These are phyloP conservation scores for Cherax quadricarinatus DNA, from an alignment of 1,140 invertebrate genomes.

Conservation along the genomic window DNA sequence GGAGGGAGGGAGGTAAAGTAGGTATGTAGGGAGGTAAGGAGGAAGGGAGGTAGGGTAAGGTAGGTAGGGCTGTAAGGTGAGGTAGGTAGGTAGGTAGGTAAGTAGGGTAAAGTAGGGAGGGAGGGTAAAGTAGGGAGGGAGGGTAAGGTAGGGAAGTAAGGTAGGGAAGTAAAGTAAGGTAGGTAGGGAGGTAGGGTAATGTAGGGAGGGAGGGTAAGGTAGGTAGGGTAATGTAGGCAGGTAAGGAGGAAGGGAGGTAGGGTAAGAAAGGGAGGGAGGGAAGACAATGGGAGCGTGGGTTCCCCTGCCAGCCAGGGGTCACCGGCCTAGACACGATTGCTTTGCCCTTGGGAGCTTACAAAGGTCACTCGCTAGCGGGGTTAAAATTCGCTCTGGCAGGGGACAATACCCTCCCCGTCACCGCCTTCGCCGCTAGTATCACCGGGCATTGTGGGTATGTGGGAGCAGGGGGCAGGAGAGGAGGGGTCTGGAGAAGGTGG, in stretches of 20 bases:
- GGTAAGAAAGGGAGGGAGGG: background rate
- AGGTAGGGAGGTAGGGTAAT: too few relatives aligned
- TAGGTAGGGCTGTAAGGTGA: too few relatives aligned
- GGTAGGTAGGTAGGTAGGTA: too few relatives aligned
- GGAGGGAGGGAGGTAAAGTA: too few relatives aligned
- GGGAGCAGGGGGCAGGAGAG: background rate
- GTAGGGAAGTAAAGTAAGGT: too few relatives aligned
- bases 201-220: too few relatives aligned
- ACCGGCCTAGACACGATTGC: conserved; percentile 36
- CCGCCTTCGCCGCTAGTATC: background rate
- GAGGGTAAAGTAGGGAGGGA: too few relatives aligned
- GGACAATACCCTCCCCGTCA: conserved; percentile 14
- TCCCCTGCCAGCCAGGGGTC: background rate
- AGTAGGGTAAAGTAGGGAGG: too few relatives aligned
- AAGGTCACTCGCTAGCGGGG: conserved; percentile 11
- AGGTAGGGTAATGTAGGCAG: too few relatives aligned
- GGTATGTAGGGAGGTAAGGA: too few relatives aligned
- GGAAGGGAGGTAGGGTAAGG: too few relatives aligned
- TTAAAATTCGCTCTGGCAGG: background rate
- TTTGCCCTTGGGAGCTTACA: conserved; percentile 23
- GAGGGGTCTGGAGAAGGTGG: background rate
- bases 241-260: background rate
- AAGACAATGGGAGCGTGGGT: background rate
- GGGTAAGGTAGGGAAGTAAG: too few relatives aligned
- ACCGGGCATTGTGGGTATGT: background rate